Base-by-base conservation (phyloP, 2,888 invertebrate species). In the Muschampia plurimacula region DNA sequence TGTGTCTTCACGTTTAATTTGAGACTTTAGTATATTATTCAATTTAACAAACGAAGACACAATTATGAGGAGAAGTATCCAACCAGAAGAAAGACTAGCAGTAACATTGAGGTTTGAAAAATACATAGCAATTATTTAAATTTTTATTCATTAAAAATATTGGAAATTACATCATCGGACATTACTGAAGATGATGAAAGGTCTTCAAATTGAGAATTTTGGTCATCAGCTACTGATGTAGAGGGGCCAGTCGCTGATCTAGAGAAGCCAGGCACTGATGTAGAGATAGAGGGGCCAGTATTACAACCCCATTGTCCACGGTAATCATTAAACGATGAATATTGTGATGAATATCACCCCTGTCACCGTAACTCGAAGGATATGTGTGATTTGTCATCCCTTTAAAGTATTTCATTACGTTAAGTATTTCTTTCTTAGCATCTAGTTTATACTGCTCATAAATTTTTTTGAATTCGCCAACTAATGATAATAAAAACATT, bases 371-470 rank as follows among this genome's bases (percentile, higher is more conserved):
- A 66, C 74, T 76, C 65, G 69, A 22, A 70, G 74, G 66, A 69
- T 74, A 70, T 70, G 63, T 75, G 68, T 71, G 75, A 75, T 74
- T 74, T 74, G 71, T 72, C 75, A 78, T 77, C 39, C 77, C 77
- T 77, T 75, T 77, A 77, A 79, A 78, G 77, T 80, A 76, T 79
- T 78, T 78, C 0, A 79, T 70, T 78, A 79, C 76, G 75, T 79
- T 79, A 75, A 79, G 73, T 76, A 80, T 78, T 80, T 78, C 78
- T 69, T 75, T 76, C 78, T 75, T 77, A 74, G 77, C 77, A 76
- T 76, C 77, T 78, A 77, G 73, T 78, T 79, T 77, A 78, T 77
- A 78, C 55, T 78, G 78, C 72, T 78, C 77, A 75, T 77, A 74
- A 76, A 10, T 79, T 77, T 77, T 77, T 77, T 78, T 77, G 2